phyloP scores from a whole-genome alignment of 37 sponge, comb jelly and placozoan species.

The Axinella damicornis region DNA sequence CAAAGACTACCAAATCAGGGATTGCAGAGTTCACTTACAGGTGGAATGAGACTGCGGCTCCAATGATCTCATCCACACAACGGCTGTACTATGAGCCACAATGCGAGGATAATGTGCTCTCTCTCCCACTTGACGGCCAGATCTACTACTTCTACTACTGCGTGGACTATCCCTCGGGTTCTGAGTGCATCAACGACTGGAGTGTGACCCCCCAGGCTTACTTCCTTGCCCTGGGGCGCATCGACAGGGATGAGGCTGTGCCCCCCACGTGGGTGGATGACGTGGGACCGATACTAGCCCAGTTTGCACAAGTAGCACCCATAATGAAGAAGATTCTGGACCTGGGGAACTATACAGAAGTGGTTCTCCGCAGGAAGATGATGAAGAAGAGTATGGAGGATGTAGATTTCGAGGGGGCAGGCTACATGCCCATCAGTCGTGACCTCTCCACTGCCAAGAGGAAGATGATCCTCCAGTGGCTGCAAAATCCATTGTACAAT shows the following conservation, averaged over 20 bases:
- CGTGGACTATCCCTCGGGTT: too few species aligned
- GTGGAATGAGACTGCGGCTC: background rate
- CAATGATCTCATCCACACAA: too few species aligned
- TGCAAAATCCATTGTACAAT: too few species aligned
- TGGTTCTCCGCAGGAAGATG: too few species aligned
- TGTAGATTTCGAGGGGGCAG: too few species aligned
- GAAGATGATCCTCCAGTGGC: too few species aligned
- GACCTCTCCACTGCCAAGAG: too few species aligned
- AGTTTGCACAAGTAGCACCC: slow-evolving; percentile 38
- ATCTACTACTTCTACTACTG: slow-evolving; percentile 46
- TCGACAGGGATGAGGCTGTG: background rate
- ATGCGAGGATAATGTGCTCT: too few species aligned
- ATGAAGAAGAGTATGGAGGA: too few species aligned
- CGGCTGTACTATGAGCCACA: background rate
- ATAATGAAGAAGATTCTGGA: slow-evolving; percentile 60
- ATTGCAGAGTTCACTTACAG: slow-evolving; percentile 34
- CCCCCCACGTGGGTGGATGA: slow-evolving; percentile 44
- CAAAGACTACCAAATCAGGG: background rate
- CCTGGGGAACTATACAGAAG: slow-evolving; percentile 46
- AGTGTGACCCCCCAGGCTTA: too few species aligned
- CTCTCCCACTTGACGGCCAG: slow-evolving; percentile 63
- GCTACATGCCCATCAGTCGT: too few species aligned
- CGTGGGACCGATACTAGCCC: slow-evolving; percentile 57
- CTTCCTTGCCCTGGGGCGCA: background rate
- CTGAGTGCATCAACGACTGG: too few species aligned